Percentiles rank a stretch among this genome's conserved stretches.
These are phyloP conservation scores for Propsilocerus akamusi DNA, from an alignment of 1,140 invertebrate genomes.

Conservation along the genomic window DNA sequence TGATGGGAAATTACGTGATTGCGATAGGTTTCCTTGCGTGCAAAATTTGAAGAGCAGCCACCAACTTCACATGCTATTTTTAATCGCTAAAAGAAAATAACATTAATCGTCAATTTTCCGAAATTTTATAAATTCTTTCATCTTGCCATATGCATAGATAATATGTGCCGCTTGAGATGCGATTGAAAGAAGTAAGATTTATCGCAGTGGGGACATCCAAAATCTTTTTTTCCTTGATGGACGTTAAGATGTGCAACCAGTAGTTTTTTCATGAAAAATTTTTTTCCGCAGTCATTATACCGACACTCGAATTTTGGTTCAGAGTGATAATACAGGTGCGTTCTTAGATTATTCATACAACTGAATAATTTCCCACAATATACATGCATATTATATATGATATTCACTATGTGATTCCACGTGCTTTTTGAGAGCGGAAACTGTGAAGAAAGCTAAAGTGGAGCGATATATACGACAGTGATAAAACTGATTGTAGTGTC, in stretches of 20 bases:
- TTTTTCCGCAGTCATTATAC: slow-evolving; percentile 23
- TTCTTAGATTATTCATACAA: slow-evolving; percentile 18
- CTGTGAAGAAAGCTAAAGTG: background rate
- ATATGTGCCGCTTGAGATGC: slow-evolving; percentile 14
- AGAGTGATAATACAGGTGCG: slow-evolving; percentile 21
- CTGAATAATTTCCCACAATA: slow-evolving; percentile 20
- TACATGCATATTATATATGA: slow-evolving; percentile 15
- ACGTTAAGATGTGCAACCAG: slow-evolving; percentile 16
- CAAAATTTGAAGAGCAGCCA: background rate
- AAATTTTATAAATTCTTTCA: background rate
- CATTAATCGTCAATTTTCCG: too few relatives aligned
- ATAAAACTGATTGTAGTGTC: too few relatives aligned
- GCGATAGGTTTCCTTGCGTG: background rate
- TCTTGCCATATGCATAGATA: background rate
- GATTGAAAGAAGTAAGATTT: slow-evolving; percentile 10
- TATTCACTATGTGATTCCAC: background rate
- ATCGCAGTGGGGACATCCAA: slow-evolving; percentile 7
- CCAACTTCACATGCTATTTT: background rate
- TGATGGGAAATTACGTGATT: background rate
- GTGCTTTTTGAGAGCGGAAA: background rate
- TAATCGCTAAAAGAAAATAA: background rate
- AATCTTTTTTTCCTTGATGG: background rate
- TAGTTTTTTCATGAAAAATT: slow-evolving; percentile 21
- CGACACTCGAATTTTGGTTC: slow-evolving; percentile 16
- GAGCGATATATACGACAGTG: too few relatives aligned